Percentiles rank a stretch among this genome's conserved stretches.
These are phyloP conservation scores for Trachemys scripta DNA, from an alignment of 2,113 vertebrate genomes.

Conservation along the genomic window DNA sequence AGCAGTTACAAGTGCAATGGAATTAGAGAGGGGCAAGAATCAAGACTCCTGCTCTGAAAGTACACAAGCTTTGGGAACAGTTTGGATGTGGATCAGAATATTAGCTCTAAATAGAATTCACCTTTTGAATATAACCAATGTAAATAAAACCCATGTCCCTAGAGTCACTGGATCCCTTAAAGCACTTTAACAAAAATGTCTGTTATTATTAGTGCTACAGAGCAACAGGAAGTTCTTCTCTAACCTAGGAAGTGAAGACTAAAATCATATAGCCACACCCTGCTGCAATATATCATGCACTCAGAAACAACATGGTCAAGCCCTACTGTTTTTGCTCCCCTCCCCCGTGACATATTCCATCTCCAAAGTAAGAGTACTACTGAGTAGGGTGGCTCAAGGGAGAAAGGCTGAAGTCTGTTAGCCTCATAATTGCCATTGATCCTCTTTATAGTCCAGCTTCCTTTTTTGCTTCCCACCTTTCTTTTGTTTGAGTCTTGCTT, in stretches of 20 bases:
- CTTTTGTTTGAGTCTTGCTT: background rate
- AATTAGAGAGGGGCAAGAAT: background rate
- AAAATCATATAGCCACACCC: background rate
- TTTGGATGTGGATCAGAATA: background rate
- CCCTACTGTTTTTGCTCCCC: background rate
- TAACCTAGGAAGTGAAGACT: background rate
- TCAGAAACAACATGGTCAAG: background rate
- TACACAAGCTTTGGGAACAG: background rate
- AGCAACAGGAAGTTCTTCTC: background rate
- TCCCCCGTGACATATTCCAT: background rate
- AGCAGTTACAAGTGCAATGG: background rate
- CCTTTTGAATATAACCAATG: background rate
- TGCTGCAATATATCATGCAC: background rate
- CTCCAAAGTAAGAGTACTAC: background rate
- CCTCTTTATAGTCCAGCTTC: background rate
- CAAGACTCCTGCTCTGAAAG: background rate
- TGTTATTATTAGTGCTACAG: background rate
- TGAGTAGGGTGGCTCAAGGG: background rate
- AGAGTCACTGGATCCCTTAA: background rate
- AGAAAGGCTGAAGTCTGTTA: background rate
- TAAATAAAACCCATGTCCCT: background rate
- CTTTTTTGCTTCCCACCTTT: background rate
- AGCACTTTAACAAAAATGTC: background rate
- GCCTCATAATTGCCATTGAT: background rate
- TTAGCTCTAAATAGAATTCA: background rate